A percentile compares a stretch with the other conserved stretches of the same genome.
phyloP scores from a whole-genome alignment of 92 coral and sea anemone species.

The Scolanthus callimorphus region DNA sequence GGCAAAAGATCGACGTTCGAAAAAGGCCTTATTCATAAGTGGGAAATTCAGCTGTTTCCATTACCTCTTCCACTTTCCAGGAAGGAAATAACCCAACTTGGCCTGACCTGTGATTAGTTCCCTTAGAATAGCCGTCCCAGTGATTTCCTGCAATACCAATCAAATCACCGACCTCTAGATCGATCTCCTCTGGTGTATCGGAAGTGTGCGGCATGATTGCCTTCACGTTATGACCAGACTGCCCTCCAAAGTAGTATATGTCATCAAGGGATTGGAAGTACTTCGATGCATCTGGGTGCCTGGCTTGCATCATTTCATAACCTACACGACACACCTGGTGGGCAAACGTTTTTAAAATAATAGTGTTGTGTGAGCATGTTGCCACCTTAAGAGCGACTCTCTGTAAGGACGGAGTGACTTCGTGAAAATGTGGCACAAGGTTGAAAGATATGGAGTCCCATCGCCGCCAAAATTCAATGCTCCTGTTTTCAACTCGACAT shows the following conservation, averaged over 20 bases:
- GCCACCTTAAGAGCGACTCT: too few relatives aligned
- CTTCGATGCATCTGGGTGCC: conserved; percentile 81
- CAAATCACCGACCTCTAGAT: conserved; percentile 61
- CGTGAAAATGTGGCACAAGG: too few relatives aligned
- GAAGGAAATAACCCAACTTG: conserved; percentile 81
- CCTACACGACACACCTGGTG: conserved; percentile 89
- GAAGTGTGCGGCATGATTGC: conserved; percentile 80
- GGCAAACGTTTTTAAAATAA: too few relatives aligned
- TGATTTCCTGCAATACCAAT: conserved; percentile 93
- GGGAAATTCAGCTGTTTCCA: conserved; percentile 81
- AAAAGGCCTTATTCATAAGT: too few relatives aligned
- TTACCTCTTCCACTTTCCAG: conserved; percentile 82
- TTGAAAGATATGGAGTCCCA: too few relatives aligned
- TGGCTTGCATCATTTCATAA: conserved; percentile 90
- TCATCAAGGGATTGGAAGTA: conserved; percentile 92
- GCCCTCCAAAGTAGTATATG: conserved; percentile 93
- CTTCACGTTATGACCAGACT: conserved; percentile 75
- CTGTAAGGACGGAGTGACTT: too few relatives aligned
- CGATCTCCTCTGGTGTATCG: conserved; percentile 45
- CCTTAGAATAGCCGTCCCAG: conserved; percentile 96
- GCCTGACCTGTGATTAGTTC: conserved; percentile 47
- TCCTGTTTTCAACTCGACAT: too few relatives aligned
- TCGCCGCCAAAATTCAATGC: too few relatives aligned
- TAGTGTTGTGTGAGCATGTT: too few relatives aligned
- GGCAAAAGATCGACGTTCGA: too few relatives aligned